These are phyloP conservation scores for Ormyrus pomaceus DNA, from an alignment of 2,888 invertebrate genomes.

Conservation along the genomic window DNA sequence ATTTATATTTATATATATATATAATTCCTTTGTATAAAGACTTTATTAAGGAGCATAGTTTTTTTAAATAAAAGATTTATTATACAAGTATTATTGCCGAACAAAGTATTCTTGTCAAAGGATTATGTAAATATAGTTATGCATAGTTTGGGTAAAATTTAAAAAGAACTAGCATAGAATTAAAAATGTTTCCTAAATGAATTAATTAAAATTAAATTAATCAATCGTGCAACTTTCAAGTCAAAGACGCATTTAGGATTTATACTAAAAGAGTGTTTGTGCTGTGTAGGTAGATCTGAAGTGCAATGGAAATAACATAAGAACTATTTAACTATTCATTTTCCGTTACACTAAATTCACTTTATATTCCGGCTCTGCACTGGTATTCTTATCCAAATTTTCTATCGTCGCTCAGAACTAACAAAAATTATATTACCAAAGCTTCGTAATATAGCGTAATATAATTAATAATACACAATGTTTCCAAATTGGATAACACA, in stretches of 20 bases:
- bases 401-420: neutral
- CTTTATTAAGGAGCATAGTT: too few species aligned
- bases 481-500: neutral
- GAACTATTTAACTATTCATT: slow-evolving; percentile 22
- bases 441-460: neutral
- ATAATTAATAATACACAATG: neutral
- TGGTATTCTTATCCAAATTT: neutral
- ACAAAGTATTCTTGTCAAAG: slow-evolving; percentile 4
- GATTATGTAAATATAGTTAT: neutral
- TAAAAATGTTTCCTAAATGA: neutral
- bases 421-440: slow-evolving; percentile 11
- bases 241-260: slow-evolving; percentile 18
- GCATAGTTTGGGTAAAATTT: neutral
- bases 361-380: neutral
- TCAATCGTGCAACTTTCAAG: neutral
- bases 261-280: slow-evolving; percentile 11
- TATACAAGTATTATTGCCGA: neutral
- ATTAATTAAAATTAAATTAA: neutral
- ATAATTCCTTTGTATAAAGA: too few species aligned
- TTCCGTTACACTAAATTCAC: slow-evolving; percentile 11
- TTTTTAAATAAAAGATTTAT: too few species aligned
- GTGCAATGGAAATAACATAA: slow-evolving; percentile 9
- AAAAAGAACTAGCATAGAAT: neutral
- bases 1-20: too few species aligned
- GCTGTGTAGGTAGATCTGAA: slow-evolving; percentile 13